phyloP scores from a whole-genome alignment of 2,888 invertebrate genomes.

The Sisyra nigra region DNA sequence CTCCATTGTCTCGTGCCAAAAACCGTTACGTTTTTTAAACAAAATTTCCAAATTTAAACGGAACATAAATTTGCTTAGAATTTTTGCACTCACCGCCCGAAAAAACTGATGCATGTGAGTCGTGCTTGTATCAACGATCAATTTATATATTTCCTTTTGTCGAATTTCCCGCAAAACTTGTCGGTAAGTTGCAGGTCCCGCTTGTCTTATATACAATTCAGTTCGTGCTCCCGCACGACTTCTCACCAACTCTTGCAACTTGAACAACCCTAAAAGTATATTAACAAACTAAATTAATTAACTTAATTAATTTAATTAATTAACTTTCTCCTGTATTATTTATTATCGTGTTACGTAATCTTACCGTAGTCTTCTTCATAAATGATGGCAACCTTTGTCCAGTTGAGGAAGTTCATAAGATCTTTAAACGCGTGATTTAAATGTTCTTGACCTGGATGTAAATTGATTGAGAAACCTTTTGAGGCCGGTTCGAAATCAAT shows the following conservation, averaged over 20 bases:
- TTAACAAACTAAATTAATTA: slow-evolving; percentile 8
- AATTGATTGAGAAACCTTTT: slow-evolving; percentile 68
- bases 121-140: slow-evolving; percentile 80
- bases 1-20: no score
- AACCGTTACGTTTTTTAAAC: no score
- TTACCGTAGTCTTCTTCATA: slow-evolving; percentile 86
- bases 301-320: background rate
- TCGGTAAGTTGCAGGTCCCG: slow-evolving; percentile 51
- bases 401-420: slow-evolving; percentile 73
- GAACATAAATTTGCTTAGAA: no score
- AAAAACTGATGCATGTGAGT: slow-evolving; percentile 66
- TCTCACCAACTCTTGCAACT: slow-evolving; percentile 69
- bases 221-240: slow-evolving; percentile 46
- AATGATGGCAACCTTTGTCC: slow-evolving; percentile 85
- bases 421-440: slow-evolving; percentile 75
- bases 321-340: no score
- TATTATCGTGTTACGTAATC: slow-evolving; percentile 15
- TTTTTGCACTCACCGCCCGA: slow-evolving; percentile 54
- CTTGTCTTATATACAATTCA: slow-evolving; percentile 65
- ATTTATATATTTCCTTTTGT: slow-evolving; percentile 70
- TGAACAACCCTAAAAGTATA: slow-evolving; percentile 47
- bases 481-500: slow-evolving; percentile 46
- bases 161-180: slow-evolving; percentile 66
- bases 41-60: no score
- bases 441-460: slow-evolving; percentile 70